Conservation (phyloP, 2,888 invertebrate genomes). For the Lepidochitona cinerea region DNA sequence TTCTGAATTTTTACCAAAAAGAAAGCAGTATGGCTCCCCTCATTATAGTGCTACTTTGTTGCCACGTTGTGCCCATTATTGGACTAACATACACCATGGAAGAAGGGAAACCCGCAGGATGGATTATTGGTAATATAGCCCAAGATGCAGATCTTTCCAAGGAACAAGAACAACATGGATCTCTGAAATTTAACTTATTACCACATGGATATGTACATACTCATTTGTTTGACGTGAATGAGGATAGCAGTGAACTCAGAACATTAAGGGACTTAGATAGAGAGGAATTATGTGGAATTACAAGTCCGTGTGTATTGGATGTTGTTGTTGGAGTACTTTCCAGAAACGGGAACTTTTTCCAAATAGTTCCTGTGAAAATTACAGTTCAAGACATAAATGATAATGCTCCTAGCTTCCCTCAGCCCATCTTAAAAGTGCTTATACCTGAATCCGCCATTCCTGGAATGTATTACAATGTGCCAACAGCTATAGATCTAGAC, state of each 20-base stretch:
- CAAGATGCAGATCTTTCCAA: background rate
- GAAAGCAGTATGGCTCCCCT: background rate
- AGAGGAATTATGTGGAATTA: conserved; percentile 1
- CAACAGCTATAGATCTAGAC: conserved; percentile 52
- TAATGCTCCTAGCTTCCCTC: conserved; percentile 55
- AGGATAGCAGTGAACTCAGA: background rate
- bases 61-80: background rate
- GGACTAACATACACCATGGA: background rate
- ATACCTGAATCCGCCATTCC: conserved; percentile 44
- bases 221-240: background rate
- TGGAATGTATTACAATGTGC: conserved; percentile 41
- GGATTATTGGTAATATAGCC: background rate
- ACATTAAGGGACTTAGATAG: background rate
- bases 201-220: background rate
- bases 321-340: conserved; percentile 2
- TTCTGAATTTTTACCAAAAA: too few species aligned
- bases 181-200: background rate
- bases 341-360: background rate
- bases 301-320: background rate
- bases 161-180: background rate
- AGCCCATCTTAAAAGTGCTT: conserved; percentile 32
- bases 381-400: conserved; percentile 62
- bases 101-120: background rate
- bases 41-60: background rate
- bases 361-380: conserved; percentile 28